Conservation (phyloP, 2,888 invertebrate genomes). For the Nebria brevicollis region DNA sequence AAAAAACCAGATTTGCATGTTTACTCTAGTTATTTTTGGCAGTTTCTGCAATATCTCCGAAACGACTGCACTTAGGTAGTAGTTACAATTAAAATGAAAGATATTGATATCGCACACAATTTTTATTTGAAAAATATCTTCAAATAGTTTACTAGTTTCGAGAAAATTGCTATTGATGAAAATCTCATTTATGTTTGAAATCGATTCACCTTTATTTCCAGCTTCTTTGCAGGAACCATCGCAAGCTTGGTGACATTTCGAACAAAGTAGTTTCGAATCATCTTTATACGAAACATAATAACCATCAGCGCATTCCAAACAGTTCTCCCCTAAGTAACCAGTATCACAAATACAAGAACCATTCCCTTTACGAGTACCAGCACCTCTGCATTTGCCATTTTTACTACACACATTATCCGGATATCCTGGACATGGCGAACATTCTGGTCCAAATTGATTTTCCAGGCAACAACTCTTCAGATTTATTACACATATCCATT, state of each 20-base stretch:
- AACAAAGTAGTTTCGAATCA: conserved; percentile 78
- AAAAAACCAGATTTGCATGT: no score
- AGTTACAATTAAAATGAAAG: no score
- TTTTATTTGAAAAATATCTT: no score
- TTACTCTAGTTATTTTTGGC: neutral
- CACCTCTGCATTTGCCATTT: conserved; percentile 76
- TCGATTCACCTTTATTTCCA: conserved; percentile 70
- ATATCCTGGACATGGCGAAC: conserved; percentile 81
- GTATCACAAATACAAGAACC: conserved; percentile 88
- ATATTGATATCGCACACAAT: no score
- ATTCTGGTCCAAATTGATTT: conserved; percentile 84
- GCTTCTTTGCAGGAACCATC: conserved; percentile 78
- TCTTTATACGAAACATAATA: conserved; percentile 81
- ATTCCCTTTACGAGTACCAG: conserved; percentile 90
- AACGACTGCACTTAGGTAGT: neutral
- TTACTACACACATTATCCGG: conserved; percentile 80
- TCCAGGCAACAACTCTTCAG: conserved; percentile 85
- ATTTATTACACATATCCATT: conserved; percentile 83
- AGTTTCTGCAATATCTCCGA: conserved; percentile 14
- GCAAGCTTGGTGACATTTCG: conserved; percentile 83
- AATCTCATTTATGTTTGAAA: no score
- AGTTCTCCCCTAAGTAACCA: conserved; percentile 83
- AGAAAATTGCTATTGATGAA: no score
- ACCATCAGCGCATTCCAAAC: conserved; percentile 80
- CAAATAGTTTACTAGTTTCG: no score